Evolutionary conservation across 2,888 invertebrate genomes (phyloP).

Genomic region (Chymomyza amoena): DNA sequence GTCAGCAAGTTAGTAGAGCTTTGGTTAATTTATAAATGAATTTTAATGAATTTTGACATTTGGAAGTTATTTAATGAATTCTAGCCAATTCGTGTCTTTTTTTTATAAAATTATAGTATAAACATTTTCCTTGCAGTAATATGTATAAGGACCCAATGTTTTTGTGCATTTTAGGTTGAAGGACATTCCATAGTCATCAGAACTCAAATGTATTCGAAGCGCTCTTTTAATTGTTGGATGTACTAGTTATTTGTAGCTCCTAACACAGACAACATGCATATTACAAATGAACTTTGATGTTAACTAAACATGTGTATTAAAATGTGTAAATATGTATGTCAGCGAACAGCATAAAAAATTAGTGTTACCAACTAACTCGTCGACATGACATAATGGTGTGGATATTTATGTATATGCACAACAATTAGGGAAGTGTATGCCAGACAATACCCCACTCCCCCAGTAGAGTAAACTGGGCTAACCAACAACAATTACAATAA

Average conservation of each 20-base stretch:
- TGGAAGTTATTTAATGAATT: no score
- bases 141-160: no score
- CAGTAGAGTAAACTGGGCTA: not conserved
- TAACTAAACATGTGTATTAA: constrained; percentile 48
- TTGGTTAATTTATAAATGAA: no score
- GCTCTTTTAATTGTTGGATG: not conserved
- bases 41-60: no score
- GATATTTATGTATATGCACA: not conserved
- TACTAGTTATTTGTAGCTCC: constrained; percentile 15
- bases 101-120: no score
- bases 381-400: not conserved
- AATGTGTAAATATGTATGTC: constrained; percentile 24
- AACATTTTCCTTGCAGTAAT: no score
- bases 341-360: constrained; percentile 28
- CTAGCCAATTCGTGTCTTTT: no score
- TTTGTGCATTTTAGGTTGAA: not conserved
- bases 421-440: not conserved
- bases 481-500: constrained; percentile 13
- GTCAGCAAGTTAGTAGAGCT: no score
- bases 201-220: not conserved
- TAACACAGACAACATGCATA: constrained; percentile 28
- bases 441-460: not conserved
- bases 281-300: constrained; percentile 70
- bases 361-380: not conserved
- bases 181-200: not conserved